These are phyloP conservation scores for Loris lydekkerianus DNA, from an alignment of 2,797 vertebrate species.

Conservation along the genomic window DNA sequence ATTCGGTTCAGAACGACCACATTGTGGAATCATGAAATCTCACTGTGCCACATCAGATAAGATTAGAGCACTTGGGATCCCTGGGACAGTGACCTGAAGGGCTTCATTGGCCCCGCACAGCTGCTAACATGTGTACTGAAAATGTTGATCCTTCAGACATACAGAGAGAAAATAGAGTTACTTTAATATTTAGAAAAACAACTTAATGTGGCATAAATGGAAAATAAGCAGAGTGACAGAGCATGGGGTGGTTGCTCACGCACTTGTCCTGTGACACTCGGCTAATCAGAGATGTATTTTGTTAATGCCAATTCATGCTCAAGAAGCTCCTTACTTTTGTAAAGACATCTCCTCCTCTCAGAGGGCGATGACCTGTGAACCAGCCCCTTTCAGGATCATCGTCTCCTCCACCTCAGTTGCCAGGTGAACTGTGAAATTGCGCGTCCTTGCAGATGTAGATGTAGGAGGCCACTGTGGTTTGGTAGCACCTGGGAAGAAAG, in stretches of 20 bases:
- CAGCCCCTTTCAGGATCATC: accelerated
- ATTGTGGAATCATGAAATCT: not conserved
- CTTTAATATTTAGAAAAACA: not conserved
- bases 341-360: not conserved
- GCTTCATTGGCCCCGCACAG: not conserved
- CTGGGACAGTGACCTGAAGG: accelerated
- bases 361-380: not conserved
- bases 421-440: accelerated
- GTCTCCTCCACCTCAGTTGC: accelerated
- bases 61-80: not conserved
- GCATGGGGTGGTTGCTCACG: too few species aligned
- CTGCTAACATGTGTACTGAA: not conserved
- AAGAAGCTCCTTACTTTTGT: not conserved
- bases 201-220: not conserved
- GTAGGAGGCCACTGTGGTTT: not conserved
- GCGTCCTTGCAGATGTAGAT: not conserved
- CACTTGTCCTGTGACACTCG: not conserved
- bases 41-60: not conserved
- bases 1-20: accelerated
- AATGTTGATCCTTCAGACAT: not conserved
- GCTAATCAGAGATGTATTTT: not conserved
- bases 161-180: not conserved
- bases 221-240: too few species aligned
- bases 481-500: not conserved
- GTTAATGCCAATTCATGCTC: not conserved